Conservation (phyloP, 2,113 vertebrate genomes). For the Trematocara nigrifrons region DNA sequence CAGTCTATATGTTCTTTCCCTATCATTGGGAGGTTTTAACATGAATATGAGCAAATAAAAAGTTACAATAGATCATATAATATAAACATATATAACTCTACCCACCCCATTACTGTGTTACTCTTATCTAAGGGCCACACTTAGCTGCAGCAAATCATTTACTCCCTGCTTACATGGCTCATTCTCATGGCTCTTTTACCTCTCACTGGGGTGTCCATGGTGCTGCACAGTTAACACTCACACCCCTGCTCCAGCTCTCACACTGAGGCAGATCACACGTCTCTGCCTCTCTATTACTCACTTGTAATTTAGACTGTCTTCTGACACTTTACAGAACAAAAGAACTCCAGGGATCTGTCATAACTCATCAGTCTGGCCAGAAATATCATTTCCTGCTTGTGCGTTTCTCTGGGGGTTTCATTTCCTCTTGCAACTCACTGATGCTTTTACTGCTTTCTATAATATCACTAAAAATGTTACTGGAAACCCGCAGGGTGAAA, state of each 20-base stretch:
- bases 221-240: slow-evolving; percentile 50
- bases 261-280: slow-evolving; percentile 36
- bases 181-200: slow-evolving; percentile 51
- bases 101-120: background rate
- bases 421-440: slow-evolving; percentile 43
- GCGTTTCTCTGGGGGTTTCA: slow-evolving; percentile 40
- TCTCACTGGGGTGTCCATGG: slow-evolving; percentile 50
- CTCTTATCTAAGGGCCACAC: slow-evolving; percentile 35
- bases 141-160: slow-evolving; percentile 44
- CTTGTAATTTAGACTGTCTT: slow-evolving; percentile 32
- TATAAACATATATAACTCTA: background rate
- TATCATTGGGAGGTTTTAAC: background rate
- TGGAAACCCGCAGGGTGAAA: background rate
- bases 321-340: slow-evolving; percentile 51
- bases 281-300: slow-evolving; percentile 30
- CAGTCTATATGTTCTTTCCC: background rate
- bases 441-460: background rate
- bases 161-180: slow-evolving; percentile 20
- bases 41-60: background rate
- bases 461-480: background rate
- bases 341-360: slow-evolving; percentile 35
- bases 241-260: slow-evolving; percentile 43
- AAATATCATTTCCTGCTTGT: slow-evolving; percentile 52
- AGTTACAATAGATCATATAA: background rate
- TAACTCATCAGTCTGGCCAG: slow-evolving; percentile 16